A percentile compares a stretch with the other conserved stretches of the same genome.
Evolutionary conservation across 2,888 invertebrate genomes (phyloP).

Genomic region (Cataglyphis rosenhaueri): DNA sequence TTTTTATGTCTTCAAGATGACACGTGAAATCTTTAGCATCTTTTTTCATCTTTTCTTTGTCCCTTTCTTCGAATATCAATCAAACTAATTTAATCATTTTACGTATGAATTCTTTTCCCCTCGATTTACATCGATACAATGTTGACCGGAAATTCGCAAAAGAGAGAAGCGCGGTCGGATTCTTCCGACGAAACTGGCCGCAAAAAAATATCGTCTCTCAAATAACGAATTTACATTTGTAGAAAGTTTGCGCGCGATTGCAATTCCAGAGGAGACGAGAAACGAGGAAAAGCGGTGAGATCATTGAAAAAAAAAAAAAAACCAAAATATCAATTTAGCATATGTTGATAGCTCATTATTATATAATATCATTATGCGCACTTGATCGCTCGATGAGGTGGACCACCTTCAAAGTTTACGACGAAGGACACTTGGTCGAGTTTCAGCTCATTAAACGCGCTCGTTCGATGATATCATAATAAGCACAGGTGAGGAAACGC

Average conservation of each 20-base stretch:
- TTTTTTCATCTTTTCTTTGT: not conserved
- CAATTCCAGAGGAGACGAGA: not conserved
- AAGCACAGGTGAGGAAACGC: slow-evolving; percentile 17
- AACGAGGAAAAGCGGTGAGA: not conserved
- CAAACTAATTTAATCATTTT: slow-evolving; percentile 43
- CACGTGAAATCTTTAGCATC: slow-evolving; percentile 16
- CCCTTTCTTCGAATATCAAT: not conserved
- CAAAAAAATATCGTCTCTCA: not conserved
- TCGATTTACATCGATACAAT: slow-evolving; percentile 35
- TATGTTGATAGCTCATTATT: slow-evolving; percentile 43
- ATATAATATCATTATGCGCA: slow-evolving; percentile 16
- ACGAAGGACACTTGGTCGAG: not conserved
- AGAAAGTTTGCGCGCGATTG: not conserved
- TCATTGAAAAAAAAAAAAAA: not conserved
- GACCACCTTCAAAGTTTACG: slow-evolving; percentile 45
- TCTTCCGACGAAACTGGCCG: not conserved
- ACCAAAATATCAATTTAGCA: not conserved
- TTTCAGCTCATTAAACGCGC: slow-evolving; percentile 26
- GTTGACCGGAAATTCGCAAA: slow-evolving; percentile 24
- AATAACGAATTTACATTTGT: not conserved
- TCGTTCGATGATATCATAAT: slow-evolving; percentile 22
- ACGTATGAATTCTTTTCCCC: slow-evolving; percentile 34
- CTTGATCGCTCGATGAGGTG: slow-evolving; percentile 2
- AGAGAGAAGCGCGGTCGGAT: not conserved
- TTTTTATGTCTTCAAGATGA: not conserved